Evolutionary conservation across 1,140 invertebrate species (phyloP).

Genomic region (Oppia nitens): DNA sequence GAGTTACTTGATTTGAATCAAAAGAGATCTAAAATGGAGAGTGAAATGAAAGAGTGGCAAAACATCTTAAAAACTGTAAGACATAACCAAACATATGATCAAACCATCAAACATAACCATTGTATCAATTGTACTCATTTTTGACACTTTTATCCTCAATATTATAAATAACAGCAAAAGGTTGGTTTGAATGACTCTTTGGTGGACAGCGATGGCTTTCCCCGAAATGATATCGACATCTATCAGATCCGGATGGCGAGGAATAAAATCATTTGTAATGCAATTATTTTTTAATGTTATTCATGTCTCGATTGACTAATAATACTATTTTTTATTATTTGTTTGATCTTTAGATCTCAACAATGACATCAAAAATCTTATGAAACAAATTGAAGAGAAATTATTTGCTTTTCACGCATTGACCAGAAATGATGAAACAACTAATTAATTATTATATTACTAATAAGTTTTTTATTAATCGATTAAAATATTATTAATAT

Average conservation of each 20-base stretch:
- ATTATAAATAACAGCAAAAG: constrained; percentile 43
- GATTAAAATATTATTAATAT: too few relatives aligned
- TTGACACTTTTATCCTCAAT: not conserved
- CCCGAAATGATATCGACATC: constrained; percentile 71
- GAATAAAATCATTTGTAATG: constrained; percentile 65
- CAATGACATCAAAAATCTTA: constrained; percentile 72
- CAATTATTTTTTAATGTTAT: not conserved
- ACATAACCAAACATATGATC: not conserved
- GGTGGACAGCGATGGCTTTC: constrained; percentile 69
- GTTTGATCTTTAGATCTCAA: constrained; percentile 39
- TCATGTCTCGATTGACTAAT: not conserved
- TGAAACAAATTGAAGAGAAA: constrained; percentile 62
- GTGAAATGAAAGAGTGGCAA: constrained; percentile 11
- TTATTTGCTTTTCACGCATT: constrained; percentile 44
- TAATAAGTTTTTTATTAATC: too few relatives aligned
- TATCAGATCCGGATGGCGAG: constrained; percentile 71
- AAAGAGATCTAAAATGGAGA: constrained; percentile 6
- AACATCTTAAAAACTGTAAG: constrained; percentile 10
- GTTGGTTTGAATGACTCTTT: constrained; percentile 72
- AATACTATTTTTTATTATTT: not conserved
- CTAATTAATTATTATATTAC: too few relatives aligned
- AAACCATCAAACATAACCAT: too few relatives aligned
- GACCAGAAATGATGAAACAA: too few relatives aligned
- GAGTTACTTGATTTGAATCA: constrained; percentile 12
- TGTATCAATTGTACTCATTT: not conserved